Conservation (phyloP, 2,888 invertebrate species). For the Diarsia rubi region DNA sequence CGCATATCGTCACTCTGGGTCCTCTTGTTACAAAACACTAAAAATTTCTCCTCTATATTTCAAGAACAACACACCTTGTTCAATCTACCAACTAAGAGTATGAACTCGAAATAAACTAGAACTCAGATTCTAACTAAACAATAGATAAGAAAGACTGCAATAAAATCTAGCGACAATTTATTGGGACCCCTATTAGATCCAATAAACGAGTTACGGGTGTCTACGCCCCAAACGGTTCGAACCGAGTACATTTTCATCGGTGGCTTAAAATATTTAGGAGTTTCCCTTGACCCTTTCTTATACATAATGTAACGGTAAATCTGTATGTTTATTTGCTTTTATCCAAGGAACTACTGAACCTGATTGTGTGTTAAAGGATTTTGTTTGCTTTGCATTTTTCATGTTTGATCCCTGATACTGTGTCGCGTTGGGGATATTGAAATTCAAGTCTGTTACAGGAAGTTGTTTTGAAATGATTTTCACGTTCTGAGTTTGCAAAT, state of each 20-base stretch:
- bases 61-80: neutral
- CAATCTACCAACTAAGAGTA: neutral
- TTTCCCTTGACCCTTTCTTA: conserved; percentile 43
- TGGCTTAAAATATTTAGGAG: conserved; percentile 58
- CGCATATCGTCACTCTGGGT: neutral
- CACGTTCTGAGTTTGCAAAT: neutral
- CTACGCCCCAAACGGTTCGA: conserved; percentile 50
- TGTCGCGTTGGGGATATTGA: neutral
- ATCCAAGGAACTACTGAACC: conserved; percentile 49
- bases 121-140: conserved; percentile 17
- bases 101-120: conserved; percentile 6
- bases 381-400: conserved; percentile 22
- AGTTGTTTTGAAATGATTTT: neutral
- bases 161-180: conserved; percentile 47
- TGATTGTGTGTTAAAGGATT: conserved; percentile 30
- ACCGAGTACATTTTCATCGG: conserved; percentile 57
- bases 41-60: no score
- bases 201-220: conserved; percentile 44
- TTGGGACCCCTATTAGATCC: conserved; percentile 41
- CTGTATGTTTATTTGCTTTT: conserved; percentile 56
- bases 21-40: neutral
- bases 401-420: neutral
- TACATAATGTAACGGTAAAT: conserved; percentile 55
- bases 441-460: neutral
- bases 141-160: conserved; percentile 26